These are phyloP conservation scores for Plecturocebus donacophilus DNA, from an alignment of 2,113 vertebrate species.

Conservation along the genomic window DNA sequence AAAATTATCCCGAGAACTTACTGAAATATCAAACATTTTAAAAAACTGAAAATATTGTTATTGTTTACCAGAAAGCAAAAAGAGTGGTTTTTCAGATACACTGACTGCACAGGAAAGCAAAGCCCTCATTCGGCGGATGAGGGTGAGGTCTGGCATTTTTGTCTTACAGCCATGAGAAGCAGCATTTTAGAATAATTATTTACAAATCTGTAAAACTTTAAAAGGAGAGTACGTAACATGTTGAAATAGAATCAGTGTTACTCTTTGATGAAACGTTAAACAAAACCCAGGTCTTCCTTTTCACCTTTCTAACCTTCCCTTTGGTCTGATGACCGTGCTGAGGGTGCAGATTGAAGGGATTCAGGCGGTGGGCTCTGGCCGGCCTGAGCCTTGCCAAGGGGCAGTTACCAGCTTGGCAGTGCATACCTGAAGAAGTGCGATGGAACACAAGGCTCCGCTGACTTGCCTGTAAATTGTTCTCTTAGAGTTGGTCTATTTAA, in stretches of 20 bases:
- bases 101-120: not conserved
- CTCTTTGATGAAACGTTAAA: not conserved
- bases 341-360: too few species aligned
- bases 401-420: not conserved
- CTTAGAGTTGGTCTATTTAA: not conserved
- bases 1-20: not conserved
- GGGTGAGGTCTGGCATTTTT: not conserved
- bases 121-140: not conserved
- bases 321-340: not conserved
- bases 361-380: not conserved
- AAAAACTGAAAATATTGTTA: not conserved
- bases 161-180: not conserved
- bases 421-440: not conserved
- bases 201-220: not conserved
- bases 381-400: not conserved
- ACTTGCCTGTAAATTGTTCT: not conserved
- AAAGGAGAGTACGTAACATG: not conserved
- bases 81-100: not conserved
- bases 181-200: constrained; percentile 18
- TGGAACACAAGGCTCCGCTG: not conserved
- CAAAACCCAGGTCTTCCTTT: not conserved
- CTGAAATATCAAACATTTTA: not conserved
- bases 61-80: not conserved
- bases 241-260: not conserved
- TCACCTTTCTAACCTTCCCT: not conserved